phyloP scores from a whole-genome alignment of 2,113 vertebrate species.

The Vidua chalybeata region DNA sequence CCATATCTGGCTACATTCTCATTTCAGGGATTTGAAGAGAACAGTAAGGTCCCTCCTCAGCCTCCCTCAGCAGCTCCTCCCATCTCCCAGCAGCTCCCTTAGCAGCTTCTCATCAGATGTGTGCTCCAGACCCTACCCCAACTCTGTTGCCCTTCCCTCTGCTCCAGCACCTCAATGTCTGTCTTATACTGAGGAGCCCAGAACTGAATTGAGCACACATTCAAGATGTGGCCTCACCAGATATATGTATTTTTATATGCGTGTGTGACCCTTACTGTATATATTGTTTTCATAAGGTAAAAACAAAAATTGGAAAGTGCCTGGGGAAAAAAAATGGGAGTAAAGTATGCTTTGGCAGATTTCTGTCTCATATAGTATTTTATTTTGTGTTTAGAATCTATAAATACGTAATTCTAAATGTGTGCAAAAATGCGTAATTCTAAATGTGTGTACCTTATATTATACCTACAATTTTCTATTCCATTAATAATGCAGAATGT shows the following conservation, averaged over 20 bases:
- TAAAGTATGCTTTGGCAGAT: not conserved
- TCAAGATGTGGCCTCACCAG: not conserved
- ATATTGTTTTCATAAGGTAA: accelerated
- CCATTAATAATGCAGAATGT: not conserved
- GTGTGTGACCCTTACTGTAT: not conserved
- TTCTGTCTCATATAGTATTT: not conserved
- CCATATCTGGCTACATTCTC: not conserved
- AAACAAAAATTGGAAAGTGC: not conserved
- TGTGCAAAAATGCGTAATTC: not conserved
- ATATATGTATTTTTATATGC: not conserved
- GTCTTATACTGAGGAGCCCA: not conserved
- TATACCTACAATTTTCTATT: not conserved
- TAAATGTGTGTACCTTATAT: not conserved
- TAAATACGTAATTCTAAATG: not conserved
- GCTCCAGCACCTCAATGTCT: accelerated
- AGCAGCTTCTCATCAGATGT: not conserved
- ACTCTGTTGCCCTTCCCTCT: accelerated
- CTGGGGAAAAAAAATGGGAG: not conserved
- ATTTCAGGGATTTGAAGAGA: not conserved
- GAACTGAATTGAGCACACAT: not conserved
- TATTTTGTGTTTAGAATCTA: not conserved
- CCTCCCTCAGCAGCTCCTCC: not conserved
- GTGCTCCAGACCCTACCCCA: not conserved
- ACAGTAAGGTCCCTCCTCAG: not conserved
- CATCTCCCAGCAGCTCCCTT: not conserved